A percentile compares a stretch with the other conserved stretches of the same genome.
Evolutionary conservation across 2,888 invertebrate species (phyloP).

Genomic region (Drosophila birchii): DNA sequence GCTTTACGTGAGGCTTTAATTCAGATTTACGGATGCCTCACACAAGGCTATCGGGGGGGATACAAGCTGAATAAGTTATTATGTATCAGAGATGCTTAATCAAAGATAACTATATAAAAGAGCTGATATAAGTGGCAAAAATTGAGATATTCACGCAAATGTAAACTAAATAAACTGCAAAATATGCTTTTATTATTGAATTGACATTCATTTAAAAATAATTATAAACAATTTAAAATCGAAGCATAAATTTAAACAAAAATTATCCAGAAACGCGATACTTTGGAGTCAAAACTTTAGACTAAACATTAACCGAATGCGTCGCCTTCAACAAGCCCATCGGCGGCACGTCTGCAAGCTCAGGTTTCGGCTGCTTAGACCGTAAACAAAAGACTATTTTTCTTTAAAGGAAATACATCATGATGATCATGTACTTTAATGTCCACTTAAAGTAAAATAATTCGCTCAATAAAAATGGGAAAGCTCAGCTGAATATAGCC

Average conservation of each 20-base stretch:
- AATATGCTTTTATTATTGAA: too few relatives aligned
- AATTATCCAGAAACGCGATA: neutral
- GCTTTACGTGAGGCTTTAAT: conserved; percentile 48
- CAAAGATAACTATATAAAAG: too few relatives aligned
- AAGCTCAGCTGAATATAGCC: neutral
- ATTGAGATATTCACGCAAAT: too few relatives aligned
- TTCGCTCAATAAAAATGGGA: neutral
- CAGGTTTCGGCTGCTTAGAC: neutral
- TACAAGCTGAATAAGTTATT: neutral
- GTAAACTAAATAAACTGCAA: too few relatives aligned
- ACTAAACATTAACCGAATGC: neutral
- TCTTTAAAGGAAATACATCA: neutral
- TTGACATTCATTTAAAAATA: too few relatives aligned
- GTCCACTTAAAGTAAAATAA: neutral
- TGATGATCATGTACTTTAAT: neutral
- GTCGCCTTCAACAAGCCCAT: neutral
- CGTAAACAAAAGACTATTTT: neutral
- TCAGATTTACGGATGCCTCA: conserved; percentile 1
- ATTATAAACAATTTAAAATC: neutral
- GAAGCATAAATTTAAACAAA: neutral
- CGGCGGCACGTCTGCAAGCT: neutral
- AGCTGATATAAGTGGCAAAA: too few relatives aligned
- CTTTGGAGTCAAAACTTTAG: neutral
- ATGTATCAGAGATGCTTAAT: neutral
- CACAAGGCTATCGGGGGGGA: neutral